Percentiles rank a stretch among this genome's conserved stretches.
These are phyloP conservation scores for Diarsia dahlii DNA, from an alignment of 2,888 invertebrate genomes.

Conservation along the genomic window DNA sequence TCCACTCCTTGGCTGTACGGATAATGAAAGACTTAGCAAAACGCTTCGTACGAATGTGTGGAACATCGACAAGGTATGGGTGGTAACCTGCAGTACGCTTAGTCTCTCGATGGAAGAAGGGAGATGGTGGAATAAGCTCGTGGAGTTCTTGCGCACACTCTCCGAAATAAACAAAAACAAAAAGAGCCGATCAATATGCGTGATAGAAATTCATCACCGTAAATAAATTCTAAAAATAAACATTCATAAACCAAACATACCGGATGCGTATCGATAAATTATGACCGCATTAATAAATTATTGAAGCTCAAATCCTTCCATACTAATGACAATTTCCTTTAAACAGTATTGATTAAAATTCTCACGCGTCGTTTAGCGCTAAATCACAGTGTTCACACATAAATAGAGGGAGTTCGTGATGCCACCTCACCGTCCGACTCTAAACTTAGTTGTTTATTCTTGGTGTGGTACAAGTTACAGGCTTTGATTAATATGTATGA, in stretches of 20 bases:
- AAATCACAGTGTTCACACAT: slow-evolving; percentile 58
- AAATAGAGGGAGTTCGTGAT: slow-evolving; percentile 60
- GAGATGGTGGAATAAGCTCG: no score
- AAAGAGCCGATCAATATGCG: not conserved
- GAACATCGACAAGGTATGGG: no score
- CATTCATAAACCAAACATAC: slow-evolving; percentile 7
- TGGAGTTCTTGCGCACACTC: no score
- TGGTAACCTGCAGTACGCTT: no score
- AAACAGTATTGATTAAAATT: slow-evolving; percentile 40
- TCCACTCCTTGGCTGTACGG: no score
- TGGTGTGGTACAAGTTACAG: slow-evolving; percentile 42
- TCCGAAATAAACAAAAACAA: not conserved
- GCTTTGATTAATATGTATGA: not conserved
- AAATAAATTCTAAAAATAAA: slow-evolving; percentile 20
- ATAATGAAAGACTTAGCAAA: no score
- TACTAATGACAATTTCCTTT: slow-evolving; percentile 37
- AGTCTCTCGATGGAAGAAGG: no score
- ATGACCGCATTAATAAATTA: slow-evolving; percentile 18
- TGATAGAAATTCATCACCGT: not conserved
- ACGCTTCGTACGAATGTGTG: no score
- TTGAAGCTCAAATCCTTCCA: slow-evolving; percentile 20
- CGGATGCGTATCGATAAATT: slow-evolving; percentile 41
- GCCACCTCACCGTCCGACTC: slow-evolving; percentile 55
- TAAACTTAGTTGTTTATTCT: slow-evolving; percentile 45
- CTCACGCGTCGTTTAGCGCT: slow-evolving; percentile 55